Evolutionary conservation across 1,140 invertebrate genomes (phyloP), one percentile per base, ranked within the genome.

Genomic region (Muscidifurax raptorellus): DNA sequence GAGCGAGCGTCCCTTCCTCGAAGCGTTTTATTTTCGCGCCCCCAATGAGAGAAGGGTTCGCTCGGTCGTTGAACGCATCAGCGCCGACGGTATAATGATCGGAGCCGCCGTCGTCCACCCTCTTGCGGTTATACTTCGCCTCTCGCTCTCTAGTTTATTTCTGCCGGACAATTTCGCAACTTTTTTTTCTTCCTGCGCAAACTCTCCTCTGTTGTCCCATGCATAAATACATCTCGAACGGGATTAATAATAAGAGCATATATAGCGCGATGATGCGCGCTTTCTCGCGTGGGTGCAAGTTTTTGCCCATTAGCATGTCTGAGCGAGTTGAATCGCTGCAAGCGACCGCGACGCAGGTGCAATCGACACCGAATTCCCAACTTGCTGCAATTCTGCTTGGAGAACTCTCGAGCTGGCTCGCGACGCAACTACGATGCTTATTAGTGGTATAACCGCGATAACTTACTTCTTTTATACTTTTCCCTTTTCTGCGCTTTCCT

Each of bases 271-370:
- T 22, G 52, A 59, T 59, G 18, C 22, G 15, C 15, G n/a, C 52
- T 59, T 59, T 59, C 18, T 18, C 6, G 6, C 15, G 52, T 6
- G 52, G 52, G 52, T 59, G 52, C 18, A 59, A 59, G 22, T 22
- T 59, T 72, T 82, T 67, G 27, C 69, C 77, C 89, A 91, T 91
- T 91, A 91, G 89, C 91, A 90, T 91, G 91, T 91, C 89, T 91
- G 88, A 91, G 88, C 75, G 89, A 88, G 88, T 85, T 69, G 28
- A 12, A 18, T 69, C 67, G 7, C 67, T 59, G 52, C 52, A n/a
- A 59, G 47, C 47, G 13, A 52, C 47, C 18, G 52, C 18, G 52
- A 59, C 15, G 52, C 22, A 18, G 52, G 1, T 59, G 52, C 52
- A n/a, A n/a, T 59, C 52, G 27, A 28, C 67, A 69, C 28, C 67